Evolutionary conservation across 2,888 invertebrate genomes (phyloP).

Genomic region (Micoletzkya japonica): DNA sequence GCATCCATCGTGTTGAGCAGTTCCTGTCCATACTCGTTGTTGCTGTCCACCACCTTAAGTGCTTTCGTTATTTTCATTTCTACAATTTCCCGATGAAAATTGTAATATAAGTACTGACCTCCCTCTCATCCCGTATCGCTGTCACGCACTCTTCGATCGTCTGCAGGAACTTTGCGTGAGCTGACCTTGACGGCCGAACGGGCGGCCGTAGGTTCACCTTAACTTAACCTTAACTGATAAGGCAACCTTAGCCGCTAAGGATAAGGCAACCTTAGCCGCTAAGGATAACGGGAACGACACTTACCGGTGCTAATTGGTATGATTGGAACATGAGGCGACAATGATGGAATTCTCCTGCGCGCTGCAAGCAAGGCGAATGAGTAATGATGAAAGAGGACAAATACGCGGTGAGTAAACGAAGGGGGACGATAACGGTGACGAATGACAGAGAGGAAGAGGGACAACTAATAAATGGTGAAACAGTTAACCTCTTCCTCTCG

Average conservation of each 20-base stretch:
- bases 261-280: background rate
- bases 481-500: too few relatives aligned
- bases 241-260: background rate
- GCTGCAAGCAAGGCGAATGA: background rate
- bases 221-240: background rate
- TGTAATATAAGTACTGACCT: background rate
- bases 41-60: conserved; percentile 38
- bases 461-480: too few relatives aligned
- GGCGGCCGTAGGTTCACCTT: conserved; percentile 25
- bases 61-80: background rate
- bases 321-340: conserved; percentile 20
- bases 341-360: background rate
- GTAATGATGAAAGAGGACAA: background rate
- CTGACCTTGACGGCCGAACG: conserved; percentile 3
- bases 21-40: conserved; percentile 33
- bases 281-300: background rate
- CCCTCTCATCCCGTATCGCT: conserved; percentile 15
- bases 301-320: conserved; percentile 23
- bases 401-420: background rate
- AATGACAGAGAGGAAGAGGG: background rate
- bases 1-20: conserved; percentile 47
- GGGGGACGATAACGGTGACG: background rate
- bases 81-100: background rate
- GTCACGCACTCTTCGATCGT: conserved; percentile 5
- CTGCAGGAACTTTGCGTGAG: conserved; percentile 2